These are phyloP conservation scores for Mya arenaria DNA, from an alignment of 1,140 invertebrate species.

Conservation along the genomic window DNA sequence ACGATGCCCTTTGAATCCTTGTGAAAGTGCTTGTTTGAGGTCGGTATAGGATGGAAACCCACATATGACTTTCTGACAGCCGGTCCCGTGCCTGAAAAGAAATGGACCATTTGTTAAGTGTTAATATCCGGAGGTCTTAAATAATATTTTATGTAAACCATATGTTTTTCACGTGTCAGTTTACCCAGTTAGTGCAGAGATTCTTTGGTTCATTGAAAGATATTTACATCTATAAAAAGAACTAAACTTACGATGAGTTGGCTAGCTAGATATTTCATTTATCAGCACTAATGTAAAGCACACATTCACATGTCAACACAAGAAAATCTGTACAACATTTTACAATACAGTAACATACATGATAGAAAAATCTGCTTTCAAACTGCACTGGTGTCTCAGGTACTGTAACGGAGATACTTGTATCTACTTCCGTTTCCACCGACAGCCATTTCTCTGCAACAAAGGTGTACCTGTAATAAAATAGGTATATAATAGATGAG, in stretches of 20 bases:
- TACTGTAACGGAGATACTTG: conserved; percentile 68
- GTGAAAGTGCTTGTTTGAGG: conserved; percentile 80
- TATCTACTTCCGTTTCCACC: conserved; percentile 68
- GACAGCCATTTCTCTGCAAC: conserved; percentile 76
- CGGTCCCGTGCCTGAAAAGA: conserved; percentile 69
- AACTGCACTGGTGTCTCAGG: conserved; percentile 68
- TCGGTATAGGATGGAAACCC: conserved; percentile 79
- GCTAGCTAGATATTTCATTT: too few relatives aligned
- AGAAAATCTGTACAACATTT: too few relatives aligned
- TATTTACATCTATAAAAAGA: neutral
- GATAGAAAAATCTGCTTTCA: conserved; percentile 61
- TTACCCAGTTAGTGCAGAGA: neutral
- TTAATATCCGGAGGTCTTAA: neutral
- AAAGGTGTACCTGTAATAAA: conserved; percentile 72
- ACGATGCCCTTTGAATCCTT: conserved; percentile 80
- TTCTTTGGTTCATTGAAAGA: neutral
- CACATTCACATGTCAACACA: too few relatives aligned
- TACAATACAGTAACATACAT: too few relatives aligned
- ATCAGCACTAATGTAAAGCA: too few relatives aligned
- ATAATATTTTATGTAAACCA: too few relatives aligned
- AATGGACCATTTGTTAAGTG: neutral
- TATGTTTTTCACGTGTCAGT: neutral
- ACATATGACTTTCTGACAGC: conserved; percentile 78
- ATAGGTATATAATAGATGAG: too few relatives aligned
- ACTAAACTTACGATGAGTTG: too few relatives aligned